These are phyloP conservation scores for Orientallactaga sibirica DNA, from an alignment of 2,797 vertebrate genomes.

Conservation along the genomic window DNA sequence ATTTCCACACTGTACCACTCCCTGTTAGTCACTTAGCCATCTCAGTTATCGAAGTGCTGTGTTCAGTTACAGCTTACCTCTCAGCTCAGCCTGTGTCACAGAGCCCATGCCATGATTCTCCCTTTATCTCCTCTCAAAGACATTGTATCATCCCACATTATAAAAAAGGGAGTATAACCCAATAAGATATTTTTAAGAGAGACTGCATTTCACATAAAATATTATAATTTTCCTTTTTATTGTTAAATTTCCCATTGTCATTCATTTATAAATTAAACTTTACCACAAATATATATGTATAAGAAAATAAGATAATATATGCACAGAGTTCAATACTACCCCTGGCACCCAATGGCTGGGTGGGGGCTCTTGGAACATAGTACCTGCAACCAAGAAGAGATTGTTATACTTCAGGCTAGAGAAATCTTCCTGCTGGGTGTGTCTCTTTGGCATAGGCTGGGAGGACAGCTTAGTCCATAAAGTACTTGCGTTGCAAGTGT, in stretches of 20 bases:
- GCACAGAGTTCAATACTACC: background rate
- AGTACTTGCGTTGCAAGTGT: no score
- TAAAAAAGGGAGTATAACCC: background rate
- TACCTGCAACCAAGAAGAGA: background rate
- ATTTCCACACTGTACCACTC: background rate
- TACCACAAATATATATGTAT: background rate
- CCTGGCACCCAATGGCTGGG: background rate
- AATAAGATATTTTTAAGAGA: background rate
- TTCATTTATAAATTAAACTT: conserved; percentile 17
- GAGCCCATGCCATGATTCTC: background rate
- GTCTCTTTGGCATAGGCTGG: background rate
- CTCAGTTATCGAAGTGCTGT: background rate
- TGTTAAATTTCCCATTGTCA: background rate
- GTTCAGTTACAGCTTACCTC: background rate
- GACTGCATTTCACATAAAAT: background rate
- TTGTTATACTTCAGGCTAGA: background rate
- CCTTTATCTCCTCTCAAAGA: background rate
- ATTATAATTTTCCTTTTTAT: background rate
- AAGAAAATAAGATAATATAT: background rate
- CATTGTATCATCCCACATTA: background rate
- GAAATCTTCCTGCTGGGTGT: background rate
- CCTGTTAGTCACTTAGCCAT: background rate
- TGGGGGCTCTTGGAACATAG: background rate
- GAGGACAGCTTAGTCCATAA: background rate
- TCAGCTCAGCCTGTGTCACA: background rate